Conservation (phyloP, 1,140 invertebrate genomes). For the Drosophila suzukii region DNA sequence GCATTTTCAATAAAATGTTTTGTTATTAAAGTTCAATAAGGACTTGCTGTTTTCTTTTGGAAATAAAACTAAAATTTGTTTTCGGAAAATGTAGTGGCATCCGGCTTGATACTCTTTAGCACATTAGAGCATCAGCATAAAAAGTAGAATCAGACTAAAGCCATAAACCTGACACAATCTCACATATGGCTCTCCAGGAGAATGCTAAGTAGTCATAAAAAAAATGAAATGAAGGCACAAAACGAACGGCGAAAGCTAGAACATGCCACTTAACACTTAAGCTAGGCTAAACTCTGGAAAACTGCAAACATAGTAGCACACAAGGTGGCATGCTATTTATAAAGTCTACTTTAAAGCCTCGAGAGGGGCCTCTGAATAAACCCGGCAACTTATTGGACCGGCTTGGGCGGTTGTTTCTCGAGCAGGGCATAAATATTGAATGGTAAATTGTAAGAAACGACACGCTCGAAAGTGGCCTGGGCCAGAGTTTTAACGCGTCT, state of each 20-base stretch:
- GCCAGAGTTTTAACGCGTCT: slow-evolving; percentile 77
- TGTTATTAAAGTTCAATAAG: no score
- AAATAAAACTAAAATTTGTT: no score
- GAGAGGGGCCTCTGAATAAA: slow-evolving; percentile 10
- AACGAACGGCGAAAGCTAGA: not conserved
- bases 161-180: not conserved
- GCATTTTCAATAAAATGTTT: no score
- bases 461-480: slow-evolving; percentile 20
- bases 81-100: no score
- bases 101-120: not conserved
- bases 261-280: not conserved
- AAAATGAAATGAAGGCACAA: not conserved
- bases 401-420: not conserved
- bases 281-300: not conserved
- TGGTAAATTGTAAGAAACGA: slow-evolving; percentile 38
- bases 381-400: slow-evolving; percentile 14
- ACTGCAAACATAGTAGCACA: not conserved
- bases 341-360: slow-evolving; percentile 16
- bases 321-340: not conserved
- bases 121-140: no score
- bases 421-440: slow-evolving; percentile 39
- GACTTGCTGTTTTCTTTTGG: no score
- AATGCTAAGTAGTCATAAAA: slow-evolving; percentile 7
- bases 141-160: not conserved
- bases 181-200: not conserved